Evolutionary conservation across 2,797 vertebrate genomes (phyloP), one percentile per base, ranked within the genome.

Genomic region (Siniperca obscura): DNA sequence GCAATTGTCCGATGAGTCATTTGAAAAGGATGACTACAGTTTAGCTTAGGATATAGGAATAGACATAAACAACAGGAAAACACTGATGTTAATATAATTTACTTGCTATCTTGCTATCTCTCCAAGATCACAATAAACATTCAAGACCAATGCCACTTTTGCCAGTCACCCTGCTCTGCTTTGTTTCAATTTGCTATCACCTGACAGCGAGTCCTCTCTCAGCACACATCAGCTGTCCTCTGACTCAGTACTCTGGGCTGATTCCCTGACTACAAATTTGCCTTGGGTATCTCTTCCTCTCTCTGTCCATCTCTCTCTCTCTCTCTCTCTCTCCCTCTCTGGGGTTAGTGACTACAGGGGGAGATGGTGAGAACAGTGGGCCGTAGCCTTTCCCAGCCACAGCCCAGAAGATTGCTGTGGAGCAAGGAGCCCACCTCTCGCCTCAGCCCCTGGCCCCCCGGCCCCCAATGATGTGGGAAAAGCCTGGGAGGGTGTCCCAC

Each of bases 311-410:
- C 82, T 83, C 60, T 12, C 74, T 67, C 71, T 85, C 80, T 27
- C 27, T 27, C 27, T 27, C 76, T 86, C 76, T 83, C 86, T 86
- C 86, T 64, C 77, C 85, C 89, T 84, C 88, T 89, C 87, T 90
- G 86, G 78, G 70, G 75, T 86, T 80, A 77, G 88, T 78, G 85
- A 87, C 89, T 86, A 78, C 78, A 85, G 90, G 89, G 93, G 87
- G 91, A 91, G 84, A 90, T 92, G 95, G 94, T 96, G 96, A 96
- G 96, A 96, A 96, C 90, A 91, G 91, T 83, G 92, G 90, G 91
- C 87, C 87, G 57, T 76, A 84, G 94, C 78, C 64, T 95, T 96
- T 96, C 96, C 96, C 96, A 96, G 95, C 95, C 93, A 91, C 84
- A 90, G 90, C 93, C 95, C 95, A 92, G 83, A 92, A 94, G 95